These are phyloP conservation scores for Hepsetus odoe DNA, from an alignment of 2,113 vertebrate species.

Conservation along the genomic window DNA sequence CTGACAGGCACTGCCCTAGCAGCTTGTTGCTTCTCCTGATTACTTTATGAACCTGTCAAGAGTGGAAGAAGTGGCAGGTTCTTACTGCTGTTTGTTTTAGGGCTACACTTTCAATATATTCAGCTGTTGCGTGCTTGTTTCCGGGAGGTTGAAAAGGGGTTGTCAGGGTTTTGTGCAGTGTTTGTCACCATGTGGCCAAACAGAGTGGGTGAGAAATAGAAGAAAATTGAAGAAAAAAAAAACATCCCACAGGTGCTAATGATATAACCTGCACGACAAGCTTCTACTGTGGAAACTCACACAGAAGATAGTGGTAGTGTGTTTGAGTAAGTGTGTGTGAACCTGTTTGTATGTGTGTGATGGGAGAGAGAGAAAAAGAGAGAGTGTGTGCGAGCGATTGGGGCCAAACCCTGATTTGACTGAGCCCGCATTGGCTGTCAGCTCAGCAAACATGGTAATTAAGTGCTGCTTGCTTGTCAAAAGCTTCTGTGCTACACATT, in stretches of 20 bases:
- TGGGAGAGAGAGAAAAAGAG: neutral
- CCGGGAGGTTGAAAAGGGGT: neutral
- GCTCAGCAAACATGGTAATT: slow-evolving; percentile 71
- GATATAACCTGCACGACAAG: slow-evolving; percentile 52
- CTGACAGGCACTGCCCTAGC: slow-evolving; percentile 9
- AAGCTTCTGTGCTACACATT: slow-evolving; percentile 73
- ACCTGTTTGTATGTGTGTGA: slow-evolving; percentile 13
- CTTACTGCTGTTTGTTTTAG: slow-evolving; percentile 53
- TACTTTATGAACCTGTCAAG: slow-evolving; percentile 51
- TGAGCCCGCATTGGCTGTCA: slow-evolving; percentile 65
- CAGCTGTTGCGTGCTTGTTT: slow-evolving; percentile 49
- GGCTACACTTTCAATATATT: slow-evolving; percentile 38
- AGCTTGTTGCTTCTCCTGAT: slow-evolving; percentile 31
- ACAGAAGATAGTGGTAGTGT: slow-evolving; percentile 50
- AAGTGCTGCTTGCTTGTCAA: slow-evolving; percentile 74
- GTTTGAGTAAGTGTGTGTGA: slow-evolving; percentile 43
- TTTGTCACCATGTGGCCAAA: slow-evolving; percentile 10
- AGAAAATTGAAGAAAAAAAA: slow-evolving; percentile 58
- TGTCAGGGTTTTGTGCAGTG: slow-evolving; percentile 29
- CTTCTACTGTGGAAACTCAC: slow-evolving; percentile 47
- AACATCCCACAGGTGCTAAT: slow-evolving; percentile 61
- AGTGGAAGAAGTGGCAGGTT: slow-evolving; percentile 20
- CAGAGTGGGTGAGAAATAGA: slow-evolving; percentile 24
- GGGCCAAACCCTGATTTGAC: slow-evolving; percentile 37
- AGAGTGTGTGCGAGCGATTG: neutral